Base-by-base conservation (phyloP, 2,888 invertebrate genomes). In the Sesia apiformis region DNA sequence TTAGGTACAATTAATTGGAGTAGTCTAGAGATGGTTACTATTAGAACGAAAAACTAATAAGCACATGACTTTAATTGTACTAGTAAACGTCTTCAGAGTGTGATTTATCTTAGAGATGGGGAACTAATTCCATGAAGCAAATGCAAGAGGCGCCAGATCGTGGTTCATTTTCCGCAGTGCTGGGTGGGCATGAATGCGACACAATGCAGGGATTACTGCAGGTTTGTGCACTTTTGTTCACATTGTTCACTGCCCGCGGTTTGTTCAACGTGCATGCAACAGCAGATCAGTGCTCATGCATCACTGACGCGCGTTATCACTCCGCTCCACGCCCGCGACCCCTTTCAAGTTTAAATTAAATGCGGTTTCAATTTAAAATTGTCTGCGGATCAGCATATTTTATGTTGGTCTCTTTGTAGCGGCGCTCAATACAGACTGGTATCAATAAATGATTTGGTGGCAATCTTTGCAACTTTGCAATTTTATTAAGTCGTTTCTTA, bases 371-470 rank as follows among this genome's bases (percentile, higher is more conserved):
- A 82, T 84, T 78, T 71, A 77, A 74, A 78, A 79, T 76, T 74
- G 76, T 74, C 67, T 69, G 67, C 72, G 81, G 84, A 85, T 87
- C 81, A 84, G 74, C 85, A 85, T 86, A 86, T 84, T 85, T 84
- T 79, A 84, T 67, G 59, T 63, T 61, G 54, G 23, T 39, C 68
- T 70, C 67, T 75, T 78, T 82, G 79, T 83, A 69, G 66, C 66
- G 65, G 62, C 65, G 70, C 74, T 75, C 77, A 72, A 76, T 82
- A 77, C 77, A 74, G 72, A 69, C 65, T 70, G 72, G 70, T 79
- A 74, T 81, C 76, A 69, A 70, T 75, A 74, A 80, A 79, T 78
- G 69, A 73, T 69, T 67, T 64, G 58, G 72, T 76, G 50, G 7
- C 46, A n/a, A 46, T 46, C 46, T 46, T 46, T 3, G 4, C 46